Evolutionary conservation across 1,140 invertebrate species (phyloP), one percentile per base, ranked within the genome.

Genomic region (Diorhabda sublineata): DNA sequence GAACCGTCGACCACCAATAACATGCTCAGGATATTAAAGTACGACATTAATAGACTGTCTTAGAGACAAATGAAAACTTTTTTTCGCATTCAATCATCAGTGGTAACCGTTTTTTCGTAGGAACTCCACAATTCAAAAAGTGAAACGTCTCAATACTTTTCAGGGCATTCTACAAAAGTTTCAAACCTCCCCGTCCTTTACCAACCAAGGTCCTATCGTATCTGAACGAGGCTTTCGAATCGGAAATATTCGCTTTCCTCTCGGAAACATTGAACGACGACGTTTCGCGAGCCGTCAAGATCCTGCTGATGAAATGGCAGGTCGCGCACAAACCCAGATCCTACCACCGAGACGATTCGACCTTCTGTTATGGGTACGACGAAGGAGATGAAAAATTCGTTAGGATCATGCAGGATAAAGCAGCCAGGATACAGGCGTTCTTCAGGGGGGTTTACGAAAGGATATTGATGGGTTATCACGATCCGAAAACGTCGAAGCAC

Each of bases 91-190:
- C 26, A 26, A 26, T 26, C 26, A 26, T 26, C 26, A 26, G 26
- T 26, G 26, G 26, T 26, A 26, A 26, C 26, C 26, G 26, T 26
- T 26, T 26, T 26, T 26, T 26, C 26, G 26, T 26, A 26, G 0
- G 26, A 26, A 26, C 26, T 26, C 26, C 26, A 1, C 26, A 26
- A 26, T 26, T 26, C 26, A 26, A 26, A 26, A 26, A 26, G 26
- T 26, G 26, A 26, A 26, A 26, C 26, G 26, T 26, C 26, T 26
- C 26, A 26, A 26, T 1, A 9, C 61, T 59, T 4, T 67, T 81
- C n/a, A 74, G 64, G 42, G 11, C 44, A 42, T 81, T 76, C 45
- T 81, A 80, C 60, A 68, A 56, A 4, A 76, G 74, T 4, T 82
- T 81, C 67, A 73, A 75, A 74, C 77, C 77, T 2, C 44, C 59